phyloP scores from a whole-genome alignment of 2,113 vertebrate genomes.

The Misgurnus mizolepis region DNA sequence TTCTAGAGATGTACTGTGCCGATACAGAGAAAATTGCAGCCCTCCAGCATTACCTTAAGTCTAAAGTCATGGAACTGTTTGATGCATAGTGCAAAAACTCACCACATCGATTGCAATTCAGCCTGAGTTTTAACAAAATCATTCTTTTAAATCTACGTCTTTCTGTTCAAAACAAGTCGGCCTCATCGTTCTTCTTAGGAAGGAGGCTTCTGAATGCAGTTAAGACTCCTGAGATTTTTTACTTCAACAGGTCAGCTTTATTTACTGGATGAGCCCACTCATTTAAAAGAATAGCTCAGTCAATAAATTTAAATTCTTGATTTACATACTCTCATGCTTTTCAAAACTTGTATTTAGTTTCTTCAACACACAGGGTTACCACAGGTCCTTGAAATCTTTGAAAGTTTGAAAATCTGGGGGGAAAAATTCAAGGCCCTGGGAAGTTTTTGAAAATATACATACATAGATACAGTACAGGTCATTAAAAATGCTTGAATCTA shows the following conservation, averaged over 20 bases:
- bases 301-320: too few species aligned
- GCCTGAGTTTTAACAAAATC: slow-evolving; percentile 43
- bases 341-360: too few species aligned
- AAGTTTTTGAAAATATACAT: too few species aligned
- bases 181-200: slow-evolving; percentile 67
- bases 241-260: slow-evolving; percentile 48
- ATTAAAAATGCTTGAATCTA: too few species aligned
- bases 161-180: slow-evolving; percentile 50
- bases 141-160: slow-evolving; percentile 59
- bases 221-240: slow-evolving; percentile 57
- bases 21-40: slow-evolving; percentile 25
- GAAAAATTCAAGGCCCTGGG: too few species aligned
- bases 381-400: too few species aligned
- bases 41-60: slow-evolving; percentile 21
- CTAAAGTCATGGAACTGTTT: slow-evolving; percentile 26
- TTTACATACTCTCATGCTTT: too few species aligned
- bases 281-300: background rate
- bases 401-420: too few species aligned
- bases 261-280: background rate
- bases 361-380: too few species aligned
- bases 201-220: slow-evolving; percentile 63
- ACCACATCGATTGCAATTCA: slow-evolving; percentile 46
- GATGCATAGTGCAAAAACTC: slow-evolving; percentile 45
- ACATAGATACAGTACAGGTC: too few species aligned
- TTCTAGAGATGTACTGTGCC: background rate